Evolutionary conservation across 2,888 invertebrate species (phyloP).

Genomic region (Brachypalpus laphriformis): DNA sequence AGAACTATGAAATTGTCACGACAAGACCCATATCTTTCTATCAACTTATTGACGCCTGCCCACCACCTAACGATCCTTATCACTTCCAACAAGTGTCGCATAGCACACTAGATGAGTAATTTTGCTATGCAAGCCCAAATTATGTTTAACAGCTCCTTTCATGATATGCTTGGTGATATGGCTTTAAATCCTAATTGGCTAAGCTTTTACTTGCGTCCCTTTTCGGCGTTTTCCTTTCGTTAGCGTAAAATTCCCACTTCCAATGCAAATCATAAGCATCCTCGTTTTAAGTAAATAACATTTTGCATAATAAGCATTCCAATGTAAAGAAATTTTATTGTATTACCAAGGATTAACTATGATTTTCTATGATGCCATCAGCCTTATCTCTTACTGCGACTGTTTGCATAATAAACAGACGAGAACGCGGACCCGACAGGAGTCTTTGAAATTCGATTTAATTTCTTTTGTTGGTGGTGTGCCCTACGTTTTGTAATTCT

Average conservation of each 20-base stretch:
- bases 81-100: background rate
- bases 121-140: background rate
- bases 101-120: background rate
- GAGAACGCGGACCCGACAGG: background rate
- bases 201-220: background rate
- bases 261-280: constrained; percentile 10
- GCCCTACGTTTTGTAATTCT: constrained; percentile 3
- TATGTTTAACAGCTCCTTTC: background rate
- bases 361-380: background rate
- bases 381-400: background rate
- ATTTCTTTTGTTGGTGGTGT: background rate
- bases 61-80: background rate
- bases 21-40: background rate
- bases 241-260: background rate
- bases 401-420: background rate
- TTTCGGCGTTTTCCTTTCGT: too few relatives aligned
- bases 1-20: background rate
- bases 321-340: constrained; percentile 9
- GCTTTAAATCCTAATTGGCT: background rate
- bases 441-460: constrained; percentile 1
- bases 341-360: constrained; percentile 14
- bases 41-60: background rate
- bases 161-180: background rate
- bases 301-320: constrained; percentile 29
- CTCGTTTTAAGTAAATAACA: background rate